Evolutionary conservation across 1,140 invertebrate species (phyloP), one percentile per base, ranked within the genome.

Genomic region (Drosophila erecta): DNA sequence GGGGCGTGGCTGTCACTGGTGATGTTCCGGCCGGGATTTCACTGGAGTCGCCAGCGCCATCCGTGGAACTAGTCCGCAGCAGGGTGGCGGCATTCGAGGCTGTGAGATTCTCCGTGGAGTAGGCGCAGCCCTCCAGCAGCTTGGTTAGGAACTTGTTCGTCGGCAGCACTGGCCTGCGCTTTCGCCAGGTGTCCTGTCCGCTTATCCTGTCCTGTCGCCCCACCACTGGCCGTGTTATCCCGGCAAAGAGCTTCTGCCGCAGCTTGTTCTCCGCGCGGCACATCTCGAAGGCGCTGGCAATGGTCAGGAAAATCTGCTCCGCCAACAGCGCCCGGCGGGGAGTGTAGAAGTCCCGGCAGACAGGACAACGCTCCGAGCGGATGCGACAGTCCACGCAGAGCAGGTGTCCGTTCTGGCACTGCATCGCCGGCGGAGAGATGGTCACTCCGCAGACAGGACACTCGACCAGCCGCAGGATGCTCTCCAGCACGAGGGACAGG

Each of bases 331-430:
- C 84, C 8, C 79, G 79, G n/a, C 75, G 72, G 14, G 80, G 80
- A 30, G 83, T 90, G 41, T 89, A 92, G 51, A 74, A 91, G 5
- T 94, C 93, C 40, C 95, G 92, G 64, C 95, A 95, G 6, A 95
- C 92, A 0, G 95, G 95, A 86, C 95, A 95, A 46, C 92, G 93
- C 54, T 94, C 92, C 3, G 94, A 93, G 66, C 94, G 94, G 6
- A 93, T 85, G 50, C 95, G 93, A 76, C 95, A 95, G 40, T 93
- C 91, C 5, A 94, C 93, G 75, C 95, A 95, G 4, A 95, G 91
- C 15, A 95, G 92, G 66, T 95, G 95, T 8, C 95, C 95, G 64
- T 95, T 95, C 40, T 95, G 94, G 73, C 95, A 96, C 81, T 95
- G 95, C 44, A 94, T 94, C 0, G 94, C 94, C 3, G 95, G 95